A percentile compares a stretch with the other conserved stretches of the same genome.
phyloP scores from a whole-genome alignment of 2,113 vertebrate genomes.

The Tragulus kanchil region DNA sequence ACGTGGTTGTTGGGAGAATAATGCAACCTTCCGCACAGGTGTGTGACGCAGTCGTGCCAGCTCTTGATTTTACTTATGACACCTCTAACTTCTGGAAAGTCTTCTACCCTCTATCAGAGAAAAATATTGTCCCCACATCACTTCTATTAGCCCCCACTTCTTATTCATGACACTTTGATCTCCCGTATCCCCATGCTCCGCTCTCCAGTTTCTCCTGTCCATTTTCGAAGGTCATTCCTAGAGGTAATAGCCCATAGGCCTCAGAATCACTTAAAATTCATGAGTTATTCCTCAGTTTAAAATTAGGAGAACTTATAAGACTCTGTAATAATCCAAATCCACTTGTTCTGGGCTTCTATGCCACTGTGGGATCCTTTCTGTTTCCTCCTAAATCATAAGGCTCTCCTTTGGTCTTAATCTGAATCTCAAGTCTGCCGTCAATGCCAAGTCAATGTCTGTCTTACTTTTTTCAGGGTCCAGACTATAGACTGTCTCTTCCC shows the following conservation, averaged over 20 bases:
- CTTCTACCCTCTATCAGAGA: not conserved
- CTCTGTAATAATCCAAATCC: not conserved
- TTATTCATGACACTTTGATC: not conserved
- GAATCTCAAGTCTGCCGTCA: not conserved
- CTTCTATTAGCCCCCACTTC: not conserved
- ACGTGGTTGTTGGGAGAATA: not conserved
- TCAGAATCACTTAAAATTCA: not conserved
- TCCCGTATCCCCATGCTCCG: not conserved
- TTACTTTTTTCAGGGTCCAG: not conserved
- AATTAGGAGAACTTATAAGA: not conserved
- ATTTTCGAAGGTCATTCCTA: not conserved
- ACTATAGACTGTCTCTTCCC: not conserved
- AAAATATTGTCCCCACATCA: not conserved
- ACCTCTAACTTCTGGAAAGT: not conserved
- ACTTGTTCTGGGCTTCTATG: not conserved
- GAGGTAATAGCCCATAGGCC: not conserved
- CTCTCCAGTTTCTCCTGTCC: not conserved
- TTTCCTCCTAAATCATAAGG: not conserved
- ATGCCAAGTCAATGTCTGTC: not conserved
- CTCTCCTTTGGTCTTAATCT: not conserved
- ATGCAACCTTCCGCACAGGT: not conserved
- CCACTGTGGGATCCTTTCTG: not conserved
- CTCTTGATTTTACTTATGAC: not conserved
- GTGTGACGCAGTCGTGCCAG: not conserved
- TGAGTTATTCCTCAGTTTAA: not conserved